phyloP scores from a whole-genome alignment of 1,140 invertebrate species.

The Musca domestica region DNA sequence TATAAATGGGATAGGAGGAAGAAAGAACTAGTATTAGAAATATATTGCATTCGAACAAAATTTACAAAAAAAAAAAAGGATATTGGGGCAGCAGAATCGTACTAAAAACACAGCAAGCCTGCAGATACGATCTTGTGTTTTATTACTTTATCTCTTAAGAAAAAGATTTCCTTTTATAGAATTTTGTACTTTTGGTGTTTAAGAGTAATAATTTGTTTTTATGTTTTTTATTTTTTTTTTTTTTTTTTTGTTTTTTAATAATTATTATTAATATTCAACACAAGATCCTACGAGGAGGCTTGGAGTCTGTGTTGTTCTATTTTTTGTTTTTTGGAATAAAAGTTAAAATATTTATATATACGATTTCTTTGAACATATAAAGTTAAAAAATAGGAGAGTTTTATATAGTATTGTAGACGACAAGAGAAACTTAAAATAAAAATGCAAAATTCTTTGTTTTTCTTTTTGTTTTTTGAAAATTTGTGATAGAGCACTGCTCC shows the following conservation, averaged over 20 bases:
- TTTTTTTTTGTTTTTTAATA: neutral
- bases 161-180: slow-evolving; percentile 23
- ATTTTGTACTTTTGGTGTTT: slow-evolving; percentile 24
- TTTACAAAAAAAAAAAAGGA: neutral
- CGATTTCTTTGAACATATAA: neutral
- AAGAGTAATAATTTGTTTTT: slow-evolving; percentile 19
- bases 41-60: slow-evolving; percentile 18
- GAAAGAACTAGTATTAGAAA: neutral
- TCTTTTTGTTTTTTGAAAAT: neutral
- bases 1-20: neutral
- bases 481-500: slow-evolving; percentile 13
- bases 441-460: slow-evolving; percentile 30
- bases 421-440: slow-evolving; percentile 14
- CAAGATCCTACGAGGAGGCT: neutral
- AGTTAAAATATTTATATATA: neutral
- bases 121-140: neutral
- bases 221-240: slow-evolving; percentile 1
- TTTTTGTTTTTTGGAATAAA: neutral
- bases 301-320: neutral
- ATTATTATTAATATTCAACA: slow-evolving; percentile 8
- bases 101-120: too few species aligned
- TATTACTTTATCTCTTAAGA: slow-evolving; percentile 17
- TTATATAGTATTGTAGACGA: too few species aligned
- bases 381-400: neutral
- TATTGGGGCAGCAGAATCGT: too few species aligned